Percentiles rank a stretch among this genome's conserved stretches.
Conservation (phyloP, 2,888 invertebrate species). For the Heteropelma amictum region DNA sequence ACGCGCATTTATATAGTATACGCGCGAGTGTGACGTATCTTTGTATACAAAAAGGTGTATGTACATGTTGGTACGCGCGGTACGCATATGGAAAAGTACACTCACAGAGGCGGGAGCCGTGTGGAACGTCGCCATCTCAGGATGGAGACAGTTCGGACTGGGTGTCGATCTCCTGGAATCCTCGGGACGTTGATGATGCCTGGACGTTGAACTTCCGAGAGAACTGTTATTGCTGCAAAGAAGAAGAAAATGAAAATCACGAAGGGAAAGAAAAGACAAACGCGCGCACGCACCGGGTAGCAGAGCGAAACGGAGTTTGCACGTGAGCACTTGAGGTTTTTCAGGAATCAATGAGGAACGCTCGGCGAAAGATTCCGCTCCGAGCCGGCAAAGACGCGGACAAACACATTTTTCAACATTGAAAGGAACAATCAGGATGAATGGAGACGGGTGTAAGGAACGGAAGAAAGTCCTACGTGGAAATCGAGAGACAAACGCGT, state of each 20-base stretch:
- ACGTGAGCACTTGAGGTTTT: not conserved
- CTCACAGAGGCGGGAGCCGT: constrained; percentile 75
- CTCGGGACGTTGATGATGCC: constrained; percentile 63
- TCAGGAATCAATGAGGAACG: not conserved
- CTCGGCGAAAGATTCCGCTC: not conserved
- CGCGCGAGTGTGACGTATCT: no score
- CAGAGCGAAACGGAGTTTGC: not conserved
- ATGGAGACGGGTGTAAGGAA: no score
- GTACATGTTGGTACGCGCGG: constrained; percentile 2
- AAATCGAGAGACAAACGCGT: not conserved
- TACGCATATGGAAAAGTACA: constrained; percentile 39
- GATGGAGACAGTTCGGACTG: constrained; percentile 68
- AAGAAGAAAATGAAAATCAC: not conserved
- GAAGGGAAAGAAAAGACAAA: not conserved
- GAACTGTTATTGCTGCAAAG: constrained; percentile 54
- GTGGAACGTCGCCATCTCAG: constrained; percentile 69
- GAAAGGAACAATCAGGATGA: no score
- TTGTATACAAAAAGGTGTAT: not conserved
- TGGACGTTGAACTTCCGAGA: constrained; percentile 63
- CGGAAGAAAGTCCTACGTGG: no score
- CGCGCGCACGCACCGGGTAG: not conserved
- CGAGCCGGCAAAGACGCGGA: no score
- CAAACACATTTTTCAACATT: no score
- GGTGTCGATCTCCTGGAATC: constrained; percentile 73
- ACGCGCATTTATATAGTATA: no score